Conservation (phyloP, 1,140 invertebrate genomes). For the Drosophila azteca region DNA sequence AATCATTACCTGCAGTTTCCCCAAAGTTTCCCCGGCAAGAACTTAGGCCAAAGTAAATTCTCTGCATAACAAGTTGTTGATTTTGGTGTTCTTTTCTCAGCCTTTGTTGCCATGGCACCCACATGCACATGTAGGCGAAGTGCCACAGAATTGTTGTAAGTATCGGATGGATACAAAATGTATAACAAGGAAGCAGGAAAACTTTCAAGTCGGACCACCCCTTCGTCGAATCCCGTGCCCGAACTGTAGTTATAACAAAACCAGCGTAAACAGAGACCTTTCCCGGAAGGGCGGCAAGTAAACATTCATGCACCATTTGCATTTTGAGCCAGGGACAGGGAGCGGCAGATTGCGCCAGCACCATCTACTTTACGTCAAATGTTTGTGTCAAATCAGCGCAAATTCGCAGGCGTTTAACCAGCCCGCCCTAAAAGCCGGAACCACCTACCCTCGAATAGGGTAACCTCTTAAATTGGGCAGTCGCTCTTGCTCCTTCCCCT, state of each 20-base stretch:
- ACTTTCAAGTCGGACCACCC: constrained; percentile 29
- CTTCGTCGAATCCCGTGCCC: not conserved
- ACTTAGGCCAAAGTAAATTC: constrained; percentile 33
- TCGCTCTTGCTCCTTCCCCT: constrained; percentile 2
- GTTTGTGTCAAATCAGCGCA: constrained; percentile 78
- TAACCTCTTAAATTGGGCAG: constrained; percentile 22
- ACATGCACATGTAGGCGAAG: constrained; percentile 65
- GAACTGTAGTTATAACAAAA: constrained; percentile 53
- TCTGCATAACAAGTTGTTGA: constrained; percentile 55
- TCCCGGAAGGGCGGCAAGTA: constrained; percentile 15
- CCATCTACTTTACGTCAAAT: constrained; percentile 59
- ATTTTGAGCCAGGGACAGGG: constrained; percentile 48
- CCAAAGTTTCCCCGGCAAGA: constrained; percentile 31
- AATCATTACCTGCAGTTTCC: constrained; percentile 57
- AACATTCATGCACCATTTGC: constrained; percentile 70
- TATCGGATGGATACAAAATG: constrained; percentile 70
- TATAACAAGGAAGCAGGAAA: constrained; percentile 61
- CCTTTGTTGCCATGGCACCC: constrained; percentile 60
- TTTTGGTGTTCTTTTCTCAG: constrained; percentile 53
- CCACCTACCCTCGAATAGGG: constrained; percentile 15
- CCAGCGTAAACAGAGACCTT: constrained; percentile 70
- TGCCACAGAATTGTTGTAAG: constrained; percentile 73
- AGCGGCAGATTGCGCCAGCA: not conserved
- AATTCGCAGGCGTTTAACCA: constrained; percentile 64
- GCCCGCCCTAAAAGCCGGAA: constrained; percentile 10